Evolutionary conservation across 2,797 vertebrate genomes (phyloP).

Genomic region (Hybognathus amarus): DNA sequence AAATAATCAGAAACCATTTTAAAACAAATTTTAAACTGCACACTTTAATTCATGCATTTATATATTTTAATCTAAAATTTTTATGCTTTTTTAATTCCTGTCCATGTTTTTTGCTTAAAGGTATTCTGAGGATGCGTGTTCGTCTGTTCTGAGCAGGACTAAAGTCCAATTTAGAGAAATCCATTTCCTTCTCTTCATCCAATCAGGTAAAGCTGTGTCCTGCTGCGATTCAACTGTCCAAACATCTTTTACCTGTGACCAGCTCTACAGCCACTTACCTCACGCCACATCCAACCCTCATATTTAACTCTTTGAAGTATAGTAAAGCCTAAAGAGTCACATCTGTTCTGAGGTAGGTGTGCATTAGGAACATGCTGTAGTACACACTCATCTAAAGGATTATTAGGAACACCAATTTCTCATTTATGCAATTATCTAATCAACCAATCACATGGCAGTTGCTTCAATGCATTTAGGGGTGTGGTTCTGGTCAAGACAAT

Average conservation of each 20-base stretch:
- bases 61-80: background rate
- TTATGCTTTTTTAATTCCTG: background rate
- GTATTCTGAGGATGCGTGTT: background rate
- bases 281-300: background rate
- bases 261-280: slow-evolving; percentile 18
- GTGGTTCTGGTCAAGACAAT: too few species aligned
- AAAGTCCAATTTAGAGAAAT: slow-evolving; percentile 42
- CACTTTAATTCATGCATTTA: background rate
- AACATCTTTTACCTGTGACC: slow-evolving; percentile 37
- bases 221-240: slow-evolving; percentile 29
- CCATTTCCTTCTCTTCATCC: slow-evolving; percentile 42
- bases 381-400: background rate
- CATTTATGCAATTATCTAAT: too few species aligned
- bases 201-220: slow-evolving; percentile 52
- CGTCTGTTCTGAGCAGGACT: background rate
- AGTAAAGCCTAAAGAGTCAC: background rate
- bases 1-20: background rate
- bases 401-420: too few species aligned
- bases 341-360: background rate
- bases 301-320: background rate
- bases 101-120: background rate
- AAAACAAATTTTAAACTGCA: background rate
- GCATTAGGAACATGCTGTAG: background rate
- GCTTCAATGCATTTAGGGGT: too few species aligned
- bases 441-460: too few species aligned